phyloP scores from a whole-genome alignment of 2,113 vertebrate genomes.

The Phyllopteryx taeniolatus region DNA sequence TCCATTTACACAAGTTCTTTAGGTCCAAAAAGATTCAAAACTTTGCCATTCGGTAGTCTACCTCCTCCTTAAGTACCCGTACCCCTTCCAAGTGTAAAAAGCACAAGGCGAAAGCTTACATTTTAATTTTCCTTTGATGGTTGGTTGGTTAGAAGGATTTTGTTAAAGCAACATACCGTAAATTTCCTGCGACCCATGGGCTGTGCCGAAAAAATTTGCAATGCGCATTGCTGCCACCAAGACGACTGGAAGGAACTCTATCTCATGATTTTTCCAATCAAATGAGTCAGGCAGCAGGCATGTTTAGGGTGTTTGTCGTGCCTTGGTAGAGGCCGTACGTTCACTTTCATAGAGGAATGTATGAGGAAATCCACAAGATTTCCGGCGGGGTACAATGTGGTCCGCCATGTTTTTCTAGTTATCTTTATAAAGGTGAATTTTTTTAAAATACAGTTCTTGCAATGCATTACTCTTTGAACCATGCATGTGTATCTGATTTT shows the following conservation, averaged over 20 bases:
- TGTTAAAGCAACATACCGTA: too few relatives aligned
- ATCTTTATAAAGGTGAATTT: neutral
- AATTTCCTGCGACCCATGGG: neutral
- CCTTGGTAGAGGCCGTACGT: neutral
- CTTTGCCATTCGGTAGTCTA: too few relatives aligned
- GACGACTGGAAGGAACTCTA: neutral
- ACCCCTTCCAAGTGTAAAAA: too few relatives aligned
- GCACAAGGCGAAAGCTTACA: too few relatives aligned
- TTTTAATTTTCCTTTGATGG: too few relatives aligned
- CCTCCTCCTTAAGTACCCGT: too few relatives aligned
- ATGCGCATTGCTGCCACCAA: neutral
- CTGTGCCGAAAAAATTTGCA: neutral
- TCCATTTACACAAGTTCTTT: too few relatives aligned
- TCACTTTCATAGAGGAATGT: neutral
- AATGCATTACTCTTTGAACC: neutral
- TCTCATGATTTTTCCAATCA: neutral
- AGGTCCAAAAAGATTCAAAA: too few relatives aligned
- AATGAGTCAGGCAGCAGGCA: neutral
- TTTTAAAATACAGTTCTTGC: neutral
- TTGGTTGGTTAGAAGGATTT: neutral
- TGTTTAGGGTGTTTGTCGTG: neutral
- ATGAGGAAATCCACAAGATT: constrained; percentile 2
- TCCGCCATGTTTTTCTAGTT: neutral
- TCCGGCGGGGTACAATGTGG: neutral
- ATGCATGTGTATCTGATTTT: neutral